Conservation (phyloP, 2,113 vertebrate genomes). For the Deroptyus accipitrinus region DNA sequence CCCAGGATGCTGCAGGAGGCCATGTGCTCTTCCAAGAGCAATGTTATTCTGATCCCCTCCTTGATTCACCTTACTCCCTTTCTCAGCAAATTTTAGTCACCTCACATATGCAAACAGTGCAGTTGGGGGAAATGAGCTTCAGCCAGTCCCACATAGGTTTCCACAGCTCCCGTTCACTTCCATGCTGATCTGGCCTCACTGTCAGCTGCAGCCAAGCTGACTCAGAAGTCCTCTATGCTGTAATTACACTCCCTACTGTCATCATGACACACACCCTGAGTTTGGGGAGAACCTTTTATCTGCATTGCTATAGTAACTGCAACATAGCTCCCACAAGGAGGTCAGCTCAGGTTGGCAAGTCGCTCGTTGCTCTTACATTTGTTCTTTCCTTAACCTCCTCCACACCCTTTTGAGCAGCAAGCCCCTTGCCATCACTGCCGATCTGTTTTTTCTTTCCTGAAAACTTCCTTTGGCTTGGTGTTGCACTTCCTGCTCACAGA, state of each 20-base stretch:
- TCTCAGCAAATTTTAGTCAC: not conserved
- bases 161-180: not conserved
- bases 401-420: not conserved
- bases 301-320: not conserved
- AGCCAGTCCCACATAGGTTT: not conserved
- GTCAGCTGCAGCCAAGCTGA: not conserved
- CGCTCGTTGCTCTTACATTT: not conserved
- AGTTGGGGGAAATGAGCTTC: not conserved
- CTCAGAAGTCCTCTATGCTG: not conserved
- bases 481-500: not conserved
- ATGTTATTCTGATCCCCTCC: not conserved
- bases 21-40: not conserved
- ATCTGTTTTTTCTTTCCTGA: not conserved
- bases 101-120: rapidly evolving
- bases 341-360: not conserved
- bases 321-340: not conserved
- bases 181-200: not conserved
- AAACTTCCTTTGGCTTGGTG: not conserved
- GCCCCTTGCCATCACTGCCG: not conserved
- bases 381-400: not conserved
- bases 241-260: not conserved
- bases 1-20: not conserved
- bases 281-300: not conserved
- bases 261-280: not conserved
- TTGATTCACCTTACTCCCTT: not conserved